Evolutionary conservation across 1,140 invertebrate species (phyloP).

Genomic region (Heliconius hewitsoni): DNA sequence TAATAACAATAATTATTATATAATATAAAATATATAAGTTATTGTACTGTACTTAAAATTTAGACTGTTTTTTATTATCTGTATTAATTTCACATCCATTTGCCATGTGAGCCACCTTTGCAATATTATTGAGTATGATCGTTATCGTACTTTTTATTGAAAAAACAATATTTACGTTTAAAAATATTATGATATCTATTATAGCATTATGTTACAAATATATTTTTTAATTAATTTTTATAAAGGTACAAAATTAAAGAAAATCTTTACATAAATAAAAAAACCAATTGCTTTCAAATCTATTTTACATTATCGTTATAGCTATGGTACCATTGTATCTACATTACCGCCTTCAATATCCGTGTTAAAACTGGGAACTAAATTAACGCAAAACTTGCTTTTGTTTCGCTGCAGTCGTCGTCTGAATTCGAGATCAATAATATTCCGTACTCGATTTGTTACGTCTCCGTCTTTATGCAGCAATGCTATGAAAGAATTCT

Average conservation of each 20-base stretch:
- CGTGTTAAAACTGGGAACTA: conserved; percentile 63
- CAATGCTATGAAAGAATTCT: conserved; percentile 81
- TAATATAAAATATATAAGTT: neutral
- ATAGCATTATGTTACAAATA: neutral
- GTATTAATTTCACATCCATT: neutral
- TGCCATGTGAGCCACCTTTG: neutral
- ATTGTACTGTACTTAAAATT: neutral
- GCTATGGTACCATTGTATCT: conserved; percentile 30
- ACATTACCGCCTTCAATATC: conserved; percentile 49
- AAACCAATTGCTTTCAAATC: neutral
- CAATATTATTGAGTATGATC: neutral
- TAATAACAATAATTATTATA: no score
- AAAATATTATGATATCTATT: neutral
- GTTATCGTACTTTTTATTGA: conserved; percentile 2
- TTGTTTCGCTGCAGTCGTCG: conserved; percentile 75
- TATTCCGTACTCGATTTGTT: conserved; percentile 76
- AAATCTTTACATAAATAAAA: neutral
- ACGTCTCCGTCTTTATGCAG: conserved; percentile 76
- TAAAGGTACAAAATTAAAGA: neutral
- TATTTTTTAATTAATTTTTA: neutral
- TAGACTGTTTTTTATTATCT: neutral
- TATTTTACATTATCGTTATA: neutral
- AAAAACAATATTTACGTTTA: neutral
- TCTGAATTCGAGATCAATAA: conserved; percentile 74
- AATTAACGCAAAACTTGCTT: conserved; percentile 53